Evolutionary conservation across 1,140 invertebrate species (phyloP).

Genomic region (Rhyacophila brunnea): DNA sequence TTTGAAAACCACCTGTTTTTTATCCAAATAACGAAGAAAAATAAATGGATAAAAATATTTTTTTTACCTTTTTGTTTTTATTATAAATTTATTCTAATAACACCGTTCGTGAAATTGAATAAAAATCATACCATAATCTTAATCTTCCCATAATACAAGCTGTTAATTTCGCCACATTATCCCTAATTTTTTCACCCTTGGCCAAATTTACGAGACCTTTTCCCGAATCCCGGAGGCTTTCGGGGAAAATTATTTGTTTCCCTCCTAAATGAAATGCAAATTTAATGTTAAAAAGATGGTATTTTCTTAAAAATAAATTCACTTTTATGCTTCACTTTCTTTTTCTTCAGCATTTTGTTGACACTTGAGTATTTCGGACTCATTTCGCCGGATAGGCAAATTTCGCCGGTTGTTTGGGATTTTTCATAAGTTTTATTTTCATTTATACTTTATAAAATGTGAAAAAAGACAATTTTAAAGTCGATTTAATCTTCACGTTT

Average conservation of each 20-base stretch:
- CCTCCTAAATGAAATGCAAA: constrained; percentile 20
- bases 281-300: constrained; percentile 18
- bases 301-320: constrained; percentile 9
- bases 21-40: no score
- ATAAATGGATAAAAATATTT: no score
- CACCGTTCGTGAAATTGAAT: no score
- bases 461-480: neutral
- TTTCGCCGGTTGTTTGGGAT: neutral
- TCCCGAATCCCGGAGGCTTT: neutral
- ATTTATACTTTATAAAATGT: constrained; percentile 1
- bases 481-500: neutral
- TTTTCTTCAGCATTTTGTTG: neutral
- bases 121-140: no score
- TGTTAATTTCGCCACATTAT: no score
- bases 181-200: no score
- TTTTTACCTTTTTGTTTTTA: no score
- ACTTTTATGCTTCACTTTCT: neutral
- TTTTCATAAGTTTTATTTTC: constrained; percentile 1
- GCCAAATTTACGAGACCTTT: no score
- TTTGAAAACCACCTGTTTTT: no score
- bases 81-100: no score
- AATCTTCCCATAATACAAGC: no score
- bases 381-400: neutral
- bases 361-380: neutral
- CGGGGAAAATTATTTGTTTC: constrained; percentile 14